phyloP scores from a whole-genome alignment of 2,113 vertebrate genomes.

The Toxotes chatareus region DNA sequence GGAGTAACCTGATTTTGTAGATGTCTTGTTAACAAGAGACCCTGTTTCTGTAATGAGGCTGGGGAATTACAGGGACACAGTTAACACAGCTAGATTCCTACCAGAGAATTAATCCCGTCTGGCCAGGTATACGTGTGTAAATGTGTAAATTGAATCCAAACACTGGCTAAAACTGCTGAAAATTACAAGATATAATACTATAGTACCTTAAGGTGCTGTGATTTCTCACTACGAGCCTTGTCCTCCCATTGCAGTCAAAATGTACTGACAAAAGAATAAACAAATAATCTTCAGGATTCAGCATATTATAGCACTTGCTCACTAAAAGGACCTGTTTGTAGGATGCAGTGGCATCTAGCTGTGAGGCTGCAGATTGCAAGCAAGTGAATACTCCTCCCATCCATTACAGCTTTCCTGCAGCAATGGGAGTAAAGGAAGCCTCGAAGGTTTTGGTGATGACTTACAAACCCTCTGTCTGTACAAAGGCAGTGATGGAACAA shows the following conservation, averaged over 20 bases:
- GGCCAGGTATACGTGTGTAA: neutral
- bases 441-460: too few species aligned
- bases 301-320: too few species aligned
- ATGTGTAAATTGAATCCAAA: neutral
- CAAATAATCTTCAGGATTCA: too few species aligned
- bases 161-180: neutral
- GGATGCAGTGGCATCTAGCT: too few species aligned
- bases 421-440: too few species aligned
- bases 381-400: too few species aligned
- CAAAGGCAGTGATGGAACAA: too few species aligned
- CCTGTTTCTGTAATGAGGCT: neutral
- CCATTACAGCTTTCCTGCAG: too few species aligned
- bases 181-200: neutral
- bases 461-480: too few species aligned
- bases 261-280: too few species aligned
- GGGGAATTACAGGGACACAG: neutral
- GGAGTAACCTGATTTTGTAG: constrained; percentile 10
- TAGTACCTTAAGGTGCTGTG: neutral
- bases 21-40: neutral
- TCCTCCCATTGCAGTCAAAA: neutral
- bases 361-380: too few species aligned
- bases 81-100: neutral
- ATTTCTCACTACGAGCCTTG: neutral
- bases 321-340: neutral
- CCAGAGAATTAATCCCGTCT: neutral